Evolutionary conservation across 2,113 vertebrate species (phyloP).

Genomic region (Oceanites oceanicus): DNA sequence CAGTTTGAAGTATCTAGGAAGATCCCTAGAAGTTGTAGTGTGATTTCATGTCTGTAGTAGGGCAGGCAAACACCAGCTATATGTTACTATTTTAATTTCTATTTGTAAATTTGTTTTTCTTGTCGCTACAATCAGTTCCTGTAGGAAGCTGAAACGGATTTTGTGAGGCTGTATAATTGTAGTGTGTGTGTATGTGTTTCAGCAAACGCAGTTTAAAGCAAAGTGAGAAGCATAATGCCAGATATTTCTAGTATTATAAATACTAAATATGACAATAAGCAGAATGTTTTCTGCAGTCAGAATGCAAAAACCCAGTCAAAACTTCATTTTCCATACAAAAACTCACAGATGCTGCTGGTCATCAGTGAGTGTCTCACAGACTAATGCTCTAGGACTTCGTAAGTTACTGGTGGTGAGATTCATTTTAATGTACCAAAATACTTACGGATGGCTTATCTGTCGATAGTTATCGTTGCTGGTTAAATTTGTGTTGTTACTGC

Average conservation of each 20-base stretch:
- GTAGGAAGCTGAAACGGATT: background rate
- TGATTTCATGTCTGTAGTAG: background rate
- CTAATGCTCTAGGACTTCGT: background rate
- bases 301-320: background rate
- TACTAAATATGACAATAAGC: background rate
- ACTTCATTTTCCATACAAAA: background rate
- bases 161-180: background rate
- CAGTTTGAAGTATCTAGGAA: background rate
- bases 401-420: background rate
- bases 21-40: background rate
- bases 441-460: background rate
- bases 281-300: background rate
- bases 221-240: background rate
- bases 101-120: background rate
- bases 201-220: background rate
- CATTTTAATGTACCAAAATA: background rate
- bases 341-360: background rate
- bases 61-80: background rate
- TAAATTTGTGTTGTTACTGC: background rate
- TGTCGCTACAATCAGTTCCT: background rate
- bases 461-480: background rate
- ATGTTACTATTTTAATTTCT: background rate
- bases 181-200: background rate
- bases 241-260: background rate
- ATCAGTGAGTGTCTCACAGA: background rate